Evolutionary conservation across 2,888 invertebrate genomes (phyloP), one percentile per base, ranked within the genome.

Genomic region (Fragum whitleyi): DNA sequence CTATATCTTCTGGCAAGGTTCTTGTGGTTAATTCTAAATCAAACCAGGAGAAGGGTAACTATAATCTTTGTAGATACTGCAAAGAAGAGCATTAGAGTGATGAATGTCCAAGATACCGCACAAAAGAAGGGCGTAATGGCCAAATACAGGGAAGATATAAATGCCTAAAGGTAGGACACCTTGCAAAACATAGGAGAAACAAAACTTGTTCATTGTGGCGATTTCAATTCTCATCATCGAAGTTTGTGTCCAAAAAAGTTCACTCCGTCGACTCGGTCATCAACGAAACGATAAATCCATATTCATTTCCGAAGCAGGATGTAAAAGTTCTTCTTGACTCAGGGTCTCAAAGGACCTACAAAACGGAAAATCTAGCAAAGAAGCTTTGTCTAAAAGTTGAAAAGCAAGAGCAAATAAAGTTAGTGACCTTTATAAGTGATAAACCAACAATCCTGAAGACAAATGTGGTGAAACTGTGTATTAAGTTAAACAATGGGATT

Each of bases 331-430:
- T 74, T 6, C 32, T 83, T 28, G 83, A 83, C 59, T 83, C 77
- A 11, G 83, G 83, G 23, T 77, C 77, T 16, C 80, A 83, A 21
- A 65, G 78, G 29, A 80, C 75, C 23, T 83, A 80, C 26, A 71
- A 80, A 11, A 68, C 83, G 42, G 65, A 78, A 55, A 16, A 65
- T 47, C 42, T 81, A 39, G 77, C 77, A 11, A 23, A 69, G 14
- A 55, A 39, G 26, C 39, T 83, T 65, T 67, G 62, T 14, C 47
- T 77, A 2, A 77, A 65, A 51, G 23, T 11, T 53, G 59, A 36
- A 36, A 14, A 21, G n/a, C 42, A 69, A 39, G 62, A 83, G 67
- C 59, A 74, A 42, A 79, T 83, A 19, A 59, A 70, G 16, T 29
- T 83, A 5, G 51, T 72, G 5, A 79, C 74, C 0, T 83, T 83